Base-by-base conservation (phyloP, 2,113 vertebrate species). In the Gadus macrocephalus region DNA sequence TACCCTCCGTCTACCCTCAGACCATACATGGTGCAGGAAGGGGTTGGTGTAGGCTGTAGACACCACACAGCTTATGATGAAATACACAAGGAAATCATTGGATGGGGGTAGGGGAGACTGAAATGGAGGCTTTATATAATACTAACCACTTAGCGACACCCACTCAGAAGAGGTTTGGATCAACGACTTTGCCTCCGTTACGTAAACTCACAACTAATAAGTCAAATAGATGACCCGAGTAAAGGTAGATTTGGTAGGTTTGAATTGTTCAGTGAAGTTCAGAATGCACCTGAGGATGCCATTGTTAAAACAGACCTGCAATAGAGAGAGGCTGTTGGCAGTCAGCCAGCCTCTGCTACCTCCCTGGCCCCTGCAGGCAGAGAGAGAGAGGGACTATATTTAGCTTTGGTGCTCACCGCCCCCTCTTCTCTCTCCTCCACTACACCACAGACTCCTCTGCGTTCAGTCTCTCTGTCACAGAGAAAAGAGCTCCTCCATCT, bases 351-450 rank as follows among this genome's bases (percentile, higher is more conserved):
- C 82, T 79, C 71, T 2, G 67, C 80, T 90, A 88, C 88, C 87
- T 91, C 87, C 89, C 76, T 81, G 80, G 87, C 86, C 80, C 89
- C 88, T 85, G 88, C 89, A 86, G 86, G 42, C 9, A 14, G 42
- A 49, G 42, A 49, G 8, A 14, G 42, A 49, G 42, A 49, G 42
- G 14, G 59, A 85, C 91, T 93, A 93, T 85, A 91, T 91, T 86
- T 93, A 92, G 89, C 86, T 68, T 71, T 67, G 4, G 75, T 56
- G 14, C 78, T 58, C 55, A 76, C 73, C 66, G 79, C 87, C 78
- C 81, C 84, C 86, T 78, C 79, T 64, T 68, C 81, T 79, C 67
- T 31, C 74, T 77, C 79, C 80, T 64, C 14, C 70, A 73, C 75
- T 75, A 74, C 72, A 68, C 85, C 76, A 82, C 87, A 84, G 79